Evolutionary conservation across 2,797 vertebrate genomes (phyloP), one percentile per base, ranked within the genome.

Genomic region (Remorina albescens): DNA sequence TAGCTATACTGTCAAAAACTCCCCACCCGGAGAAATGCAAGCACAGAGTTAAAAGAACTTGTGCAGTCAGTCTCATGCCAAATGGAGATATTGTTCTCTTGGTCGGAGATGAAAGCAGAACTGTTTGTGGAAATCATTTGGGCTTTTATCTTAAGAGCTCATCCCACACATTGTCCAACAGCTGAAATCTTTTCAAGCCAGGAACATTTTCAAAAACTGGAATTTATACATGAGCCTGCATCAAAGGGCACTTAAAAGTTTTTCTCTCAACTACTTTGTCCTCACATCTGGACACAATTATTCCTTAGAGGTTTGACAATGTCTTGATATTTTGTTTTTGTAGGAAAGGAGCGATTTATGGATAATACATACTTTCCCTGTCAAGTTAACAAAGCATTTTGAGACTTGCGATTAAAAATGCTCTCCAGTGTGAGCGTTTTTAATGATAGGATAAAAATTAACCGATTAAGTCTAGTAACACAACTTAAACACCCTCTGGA

Each of bases 201-300:
- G 83, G 81, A 85, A 88, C 85, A 71, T 79, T 85, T 81, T 86
- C 39, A 84, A 80, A 85, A 80, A 83, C 74, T 82, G 74, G 80
- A 88, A 88, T 87, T 91, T 86, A 82, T 88, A 84, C 86, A 77
- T 82, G 82, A 87, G 75, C 66, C 74, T 83, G 84, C 88, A 91
- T 94, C 91, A 93, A 91, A 93, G 85, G 67, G 37, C 61, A 67
- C 77, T 81, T 87, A 44, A 76, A 83, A 73, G 60, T 68, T 74
- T 77, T 80, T 75, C 44, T 32, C 80, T 72, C 28, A 72, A 83
- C 78, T 78, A 86, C 78, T 89, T 85, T 90, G 81, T 86, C 74
- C 50, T 83, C 66, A 90, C 90, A 95, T 95, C 94, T 96, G 96
- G 93, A 92, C 80, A 81, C 88, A 93, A 93, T 95, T 95, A 94